Evolutionary conservation across 2,888 invertebrate species (phyloP), one percentile per base, ranked within the genome.

Genomic region (Liopterus haemorrhoidalis): DNA sequence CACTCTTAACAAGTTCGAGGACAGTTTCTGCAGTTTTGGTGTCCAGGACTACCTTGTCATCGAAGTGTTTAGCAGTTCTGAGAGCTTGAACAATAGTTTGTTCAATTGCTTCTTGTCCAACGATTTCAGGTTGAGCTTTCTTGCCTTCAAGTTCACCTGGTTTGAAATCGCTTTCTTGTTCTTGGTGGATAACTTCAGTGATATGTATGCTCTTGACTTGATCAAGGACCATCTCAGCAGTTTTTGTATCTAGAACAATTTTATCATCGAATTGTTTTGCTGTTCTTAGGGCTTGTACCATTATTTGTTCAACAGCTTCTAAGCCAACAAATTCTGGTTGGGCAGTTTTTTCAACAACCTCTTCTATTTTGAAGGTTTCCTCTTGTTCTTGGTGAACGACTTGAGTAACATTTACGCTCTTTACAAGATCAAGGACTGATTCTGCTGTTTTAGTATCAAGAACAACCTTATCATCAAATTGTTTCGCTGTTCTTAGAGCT

Each of bases 201-300:
- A 81, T 67, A 53, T 73, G 73, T 36, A 85, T 52, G 51, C 77
- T 64, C 64, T 76, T 72, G 58, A 66, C 71, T 68, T 69, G 74
- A 63, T 70, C 72, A 61, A 73, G 73, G 42, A 60, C 72, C 31
- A 71, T 57, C 31, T 73, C 64, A n/a, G 74, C 73, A 12, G 54
- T 67, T 57, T 79, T 81, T 32, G 62, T 67, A 39, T 70, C 75
- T 9, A 74, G 73, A 58, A 67, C 66, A 2, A 67, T 53, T 19
- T 64, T 65, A 28, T 59, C 61, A 16, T 57, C 55, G 48, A 73
- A 66, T 44, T 61, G 57, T 9, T 70, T 62, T 61, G 77, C 72
- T 45, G 67, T 70, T 54, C 76, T 73, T 14, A 66, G 66, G 15
- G 61, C 41, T 54, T 47, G 15, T 46, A 33, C 49, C 0, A 59